These are phyloP conservation scores for Austrolebias charrua DNA, from an alignment of 2,797 vertebrate genomes.

Conservation along the genomic window DNA sequence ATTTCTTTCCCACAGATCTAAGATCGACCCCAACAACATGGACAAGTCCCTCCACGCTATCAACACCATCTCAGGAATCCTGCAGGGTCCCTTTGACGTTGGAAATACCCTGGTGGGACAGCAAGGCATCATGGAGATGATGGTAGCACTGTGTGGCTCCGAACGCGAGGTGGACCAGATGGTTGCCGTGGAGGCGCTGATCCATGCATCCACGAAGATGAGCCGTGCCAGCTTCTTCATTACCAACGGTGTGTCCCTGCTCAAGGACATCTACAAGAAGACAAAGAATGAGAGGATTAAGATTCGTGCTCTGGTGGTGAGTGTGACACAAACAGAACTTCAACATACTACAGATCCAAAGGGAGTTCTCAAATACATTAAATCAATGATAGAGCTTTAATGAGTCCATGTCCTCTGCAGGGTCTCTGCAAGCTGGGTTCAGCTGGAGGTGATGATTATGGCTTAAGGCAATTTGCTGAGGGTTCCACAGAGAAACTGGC, in stretches of 20 bases:
- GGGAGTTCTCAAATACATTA: not conserved
- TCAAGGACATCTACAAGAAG: conserved; percentile 98
- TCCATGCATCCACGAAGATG: conserved; percentile 93
- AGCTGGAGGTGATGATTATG: conserved; percentile 95
- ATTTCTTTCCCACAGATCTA: conserved; percentile 78
- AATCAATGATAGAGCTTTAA: not conserved
- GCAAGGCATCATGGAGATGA: conserved; percentile 98
- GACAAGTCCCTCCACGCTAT: conserved; percentile 95
- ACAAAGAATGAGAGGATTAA: conserved; percentile 98
- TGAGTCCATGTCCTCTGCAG: conserved; percentile 65
- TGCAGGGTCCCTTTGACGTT: conserved; percentile 96
- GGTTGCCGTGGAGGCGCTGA: conserved; percentile 95
- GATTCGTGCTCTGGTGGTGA: conserved; percentile 94
- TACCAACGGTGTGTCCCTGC: conserved; percentile 89
- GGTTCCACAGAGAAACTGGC: conserved; percentile 98
- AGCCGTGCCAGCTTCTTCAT: conserved; percentile 95
- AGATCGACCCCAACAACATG: conserved; percentile 95
- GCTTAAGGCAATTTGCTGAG: conserved; percentile 94
- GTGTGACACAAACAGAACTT: conserved; percentile 13
- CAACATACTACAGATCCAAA: not conserved
- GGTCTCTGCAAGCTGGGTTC: conserved; percentile 98
- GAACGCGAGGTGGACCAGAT: conserved; percentile 96
- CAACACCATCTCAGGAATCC: conserved; percentile 89
- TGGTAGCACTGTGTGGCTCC: conserved; percentile 94
- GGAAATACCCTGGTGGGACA: conserved; percentile 88